Evolutionary conservation across 2,113 vertebrate species (phyloP).

Genomic region (Dicrurus megarhynchus): DNA sequence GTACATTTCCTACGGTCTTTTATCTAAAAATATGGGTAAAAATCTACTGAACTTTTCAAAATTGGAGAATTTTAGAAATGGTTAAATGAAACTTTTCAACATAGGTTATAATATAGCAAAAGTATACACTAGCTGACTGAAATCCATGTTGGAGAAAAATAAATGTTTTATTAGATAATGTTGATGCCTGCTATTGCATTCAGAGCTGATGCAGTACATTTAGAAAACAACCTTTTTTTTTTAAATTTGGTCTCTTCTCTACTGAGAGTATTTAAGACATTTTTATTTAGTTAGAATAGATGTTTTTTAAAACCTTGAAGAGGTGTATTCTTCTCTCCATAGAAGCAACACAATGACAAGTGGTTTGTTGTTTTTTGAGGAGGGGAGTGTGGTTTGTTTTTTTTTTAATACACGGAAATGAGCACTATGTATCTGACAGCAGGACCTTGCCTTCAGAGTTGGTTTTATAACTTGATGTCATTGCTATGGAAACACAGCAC

Average conservation of each 20-base stretch:
- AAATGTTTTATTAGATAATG: background rate
- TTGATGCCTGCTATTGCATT: background rate
- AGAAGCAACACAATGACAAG: background rate
- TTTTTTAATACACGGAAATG: background rate
- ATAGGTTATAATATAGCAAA: background rate
- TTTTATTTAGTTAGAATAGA: background rate
- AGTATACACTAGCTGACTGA: background rate
- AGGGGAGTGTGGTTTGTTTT: accelerated
- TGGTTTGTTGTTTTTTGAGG: background rate
- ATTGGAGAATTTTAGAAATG: background rate
- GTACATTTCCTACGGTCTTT: background rate
- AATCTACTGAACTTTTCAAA: background rate
- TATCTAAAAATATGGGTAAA: background rate
- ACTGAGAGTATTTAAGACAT: background rate
- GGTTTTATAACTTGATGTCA: slow-evolving; percentile 48
- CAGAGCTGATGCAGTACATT: background rate
- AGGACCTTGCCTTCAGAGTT: slow-evolving; percentile 37
- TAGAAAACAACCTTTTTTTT: background rate
- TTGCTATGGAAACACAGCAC: slow-evolving; percentile 70
- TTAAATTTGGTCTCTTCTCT: background rate
- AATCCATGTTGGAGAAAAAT: background rate
- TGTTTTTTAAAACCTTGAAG: background rate
- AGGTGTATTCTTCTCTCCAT: background rate
- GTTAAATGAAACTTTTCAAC: background rate
- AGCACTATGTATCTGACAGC: background rate